These are phyloP conservation scores for Oeneis ivallda DNA, from an alignment of 2,888 invertebrate species.

Conservation along the genomic window DNA sequence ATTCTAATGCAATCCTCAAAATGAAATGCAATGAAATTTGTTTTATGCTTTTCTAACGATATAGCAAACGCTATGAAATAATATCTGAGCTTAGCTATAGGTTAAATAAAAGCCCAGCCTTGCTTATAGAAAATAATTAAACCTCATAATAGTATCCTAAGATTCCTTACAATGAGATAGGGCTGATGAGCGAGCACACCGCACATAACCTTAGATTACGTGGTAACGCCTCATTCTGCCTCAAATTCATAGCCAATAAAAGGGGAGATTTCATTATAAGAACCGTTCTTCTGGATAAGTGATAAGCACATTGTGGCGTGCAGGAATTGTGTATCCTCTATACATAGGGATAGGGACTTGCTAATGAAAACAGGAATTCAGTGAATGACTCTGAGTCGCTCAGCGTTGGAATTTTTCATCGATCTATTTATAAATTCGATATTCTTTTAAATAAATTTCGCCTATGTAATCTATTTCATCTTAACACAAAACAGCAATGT, in stretches of 20 bases:
- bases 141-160: slow-evolving; percentile 3
- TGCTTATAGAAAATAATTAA: slow-evolving; percentile 9
- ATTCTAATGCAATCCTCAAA: too few species aligned
- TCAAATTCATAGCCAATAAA: slow-evolving; percentile 25
- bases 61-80: too few species aligned
- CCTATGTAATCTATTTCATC: too few species aligned
- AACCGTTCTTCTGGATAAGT: slow-evolving; percentile 30
- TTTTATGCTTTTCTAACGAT: too few species aligned
- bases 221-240: slow-evolving; percentile 23
- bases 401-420: too few species aligned
- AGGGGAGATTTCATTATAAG: slow-evolving; percentile 26
- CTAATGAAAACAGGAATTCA: too few species aligned
- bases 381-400: too few species aligned
- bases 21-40: too few species aligned
- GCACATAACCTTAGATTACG: slow-evolving; percentile 22
- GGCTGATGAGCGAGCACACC: not conserved
- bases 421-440: too few species aligned
- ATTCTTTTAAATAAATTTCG: too few species aligned
- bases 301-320: slow-evolving; percentile 33
- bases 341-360: not conserved
- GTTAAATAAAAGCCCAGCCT: not conserved
- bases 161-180: slow-evolving; percentile 14
- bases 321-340: slow-evolving; percentile 19
- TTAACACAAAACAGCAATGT: too few species aligned
- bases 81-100: too few species aligned